A percentile compares a stretch with the other conserved stretches of the same genome.
phyloP scores from a whole-genome alignment of 2,797 vertebrate species.

The Oceanodroma leucorhoa region DNA sequence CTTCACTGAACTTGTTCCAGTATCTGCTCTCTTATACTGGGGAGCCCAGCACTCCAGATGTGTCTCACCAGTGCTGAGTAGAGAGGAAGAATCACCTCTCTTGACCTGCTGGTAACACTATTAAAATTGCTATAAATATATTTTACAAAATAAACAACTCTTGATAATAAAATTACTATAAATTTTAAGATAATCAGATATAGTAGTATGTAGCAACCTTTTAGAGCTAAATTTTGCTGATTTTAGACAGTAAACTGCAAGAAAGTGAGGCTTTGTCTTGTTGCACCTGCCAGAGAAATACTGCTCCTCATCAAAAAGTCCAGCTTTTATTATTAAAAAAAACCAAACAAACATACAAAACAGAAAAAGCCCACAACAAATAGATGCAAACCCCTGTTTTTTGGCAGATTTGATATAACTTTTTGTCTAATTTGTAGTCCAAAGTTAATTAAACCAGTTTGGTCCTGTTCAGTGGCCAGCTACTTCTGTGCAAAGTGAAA shows the following conservation, averaged over 20 bases:
- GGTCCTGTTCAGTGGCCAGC: not conserved
- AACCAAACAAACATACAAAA: not conserved
- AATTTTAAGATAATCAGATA: not conserved
- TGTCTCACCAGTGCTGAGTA: not conserved
- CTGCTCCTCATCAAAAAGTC: not conserved
- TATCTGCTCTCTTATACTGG: not conserved
- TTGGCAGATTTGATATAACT: not conserved
- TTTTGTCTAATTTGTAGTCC: not conserved
- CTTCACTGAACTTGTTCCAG: not conserved
- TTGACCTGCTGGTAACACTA: not conserved
- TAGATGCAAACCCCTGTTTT: not conserved
- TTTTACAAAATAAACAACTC: not conserved
- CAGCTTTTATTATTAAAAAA: not conserved
- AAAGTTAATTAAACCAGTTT: not conserved
- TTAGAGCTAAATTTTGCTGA: not conserved
- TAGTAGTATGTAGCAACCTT: not conserved
- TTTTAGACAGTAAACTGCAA: not conserved
- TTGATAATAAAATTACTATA: not conserved
- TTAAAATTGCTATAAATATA: not conserved
- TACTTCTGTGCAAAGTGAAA: not conserved
- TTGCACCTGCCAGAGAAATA: not conserved
- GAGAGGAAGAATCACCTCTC: not conserved
- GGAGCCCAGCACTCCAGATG: not conserved
- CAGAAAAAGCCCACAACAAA: fast-evolving
- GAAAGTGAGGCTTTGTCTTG: not conserved